These are phyloP conservation scores for Hyppa rectilinea DNA, from an alignment of 2,888 invertebrate genomes.

Conservation along the genomic window DNA sequence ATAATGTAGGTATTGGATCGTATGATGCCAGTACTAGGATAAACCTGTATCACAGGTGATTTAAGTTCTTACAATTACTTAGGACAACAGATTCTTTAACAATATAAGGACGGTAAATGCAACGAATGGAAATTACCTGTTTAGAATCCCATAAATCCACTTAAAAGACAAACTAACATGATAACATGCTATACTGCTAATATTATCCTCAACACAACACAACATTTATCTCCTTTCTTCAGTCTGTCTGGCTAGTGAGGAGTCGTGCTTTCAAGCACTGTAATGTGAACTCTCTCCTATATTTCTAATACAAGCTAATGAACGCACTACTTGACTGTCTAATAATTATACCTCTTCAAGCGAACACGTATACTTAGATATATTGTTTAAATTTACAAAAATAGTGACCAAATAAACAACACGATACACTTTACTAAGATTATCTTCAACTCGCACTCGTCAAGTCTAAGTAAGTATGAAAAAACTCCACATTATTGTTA, in stretches of 20 bases:
- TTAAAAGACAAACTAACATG: background rate
- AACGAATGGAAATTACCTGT: no score
- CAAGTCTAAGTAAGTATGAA: no score
- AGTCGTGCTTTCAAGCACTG: background rate
- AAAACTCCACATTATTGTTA: no score
- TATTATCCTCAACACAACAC: background rate
- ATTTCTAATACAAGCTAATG: background rate
- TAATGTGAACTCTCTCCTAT: conserved; percentile 11
- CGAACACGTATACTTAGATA: background rate
- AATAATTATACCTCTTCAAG: background rate
- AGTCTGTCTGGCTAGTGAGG: background rate
- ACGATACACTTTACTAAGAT: background rate
- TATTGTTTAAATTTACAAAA: background rate
- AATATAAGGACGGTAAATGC: no score
- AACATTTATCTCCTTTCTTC: background rate
- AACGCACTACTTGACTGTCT: background rate
- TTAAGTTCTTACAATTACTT: no score
- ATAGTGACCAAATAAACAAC: no score
- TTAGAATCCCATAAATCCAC: background rate
- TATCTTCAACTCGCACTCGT: background rate
- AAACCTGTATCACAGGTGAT: no score
- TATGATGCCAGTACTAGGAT: no score
- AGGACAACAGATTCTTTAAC: no score
- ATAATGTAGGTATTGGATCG: no score
- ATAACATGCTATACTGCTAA: no score